Conservation (phyloP, 2,113 vertebrate species). For the Scatophagus argus region DNA sequence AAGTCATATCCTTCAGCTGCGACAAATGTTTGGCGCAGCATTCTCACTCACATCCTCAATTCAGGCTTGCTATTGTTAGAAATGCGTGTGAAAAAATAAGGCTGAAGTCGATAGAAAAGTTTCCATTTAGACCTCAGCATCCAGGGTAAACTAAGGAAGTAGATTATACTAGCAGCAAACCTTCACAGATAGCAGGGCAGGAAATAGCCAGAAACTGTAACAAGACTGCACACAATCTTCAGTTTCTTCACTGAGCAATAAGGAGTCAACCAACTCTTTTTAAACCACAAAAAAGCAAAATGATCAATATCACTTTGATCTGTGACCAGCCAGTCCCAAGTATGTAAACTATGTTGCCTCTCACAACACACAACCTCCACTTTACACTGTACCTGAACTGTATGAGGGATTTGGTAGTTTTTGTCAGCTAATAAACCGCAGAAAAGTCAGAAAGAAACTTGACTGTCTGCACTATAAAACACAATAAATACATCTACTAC, state of each 20-base stretch:
- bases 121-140: constrained; percentile 42
- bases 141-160: constrained; percentile 61
- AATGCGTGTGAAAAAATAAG: constrained; percentile 35
- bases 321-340: not conserved
- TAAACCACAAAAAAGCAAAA: not conserved
- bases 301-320: not conserved
- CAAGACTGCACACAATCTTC: not conserved
- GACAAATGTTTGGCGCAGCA: constrained; percentile 32
- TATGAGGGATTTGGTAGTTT: not conserved
- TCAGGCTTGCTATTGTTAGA: constrained; percentile 36
- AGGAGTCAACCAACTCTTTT: not conserved
- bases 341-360: not conserved
- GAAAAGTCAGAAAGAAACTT: not conserved
- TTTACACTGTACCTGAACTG: not conserved
- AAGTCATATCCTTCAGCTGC: constrained; percentile 28
- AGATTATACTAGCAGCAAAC: constrained; percentile 23
- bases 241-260: constrained; percentile 46
- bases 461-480: not conserved
- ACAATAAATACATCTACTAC: too few species aligned
- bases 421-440: not conserved
- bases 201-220: constrained; percentile 45
- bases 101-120: constrained; percentile 2
- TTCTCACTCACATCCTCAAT: constrained; percentile 28
- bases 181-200: constrained; percentile 42
- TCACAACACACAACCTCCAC: not conserved